Base-by-base conservation (phyloP, 2,888 invertebrate genomes). In the Drosophila ochracea region DNA sequence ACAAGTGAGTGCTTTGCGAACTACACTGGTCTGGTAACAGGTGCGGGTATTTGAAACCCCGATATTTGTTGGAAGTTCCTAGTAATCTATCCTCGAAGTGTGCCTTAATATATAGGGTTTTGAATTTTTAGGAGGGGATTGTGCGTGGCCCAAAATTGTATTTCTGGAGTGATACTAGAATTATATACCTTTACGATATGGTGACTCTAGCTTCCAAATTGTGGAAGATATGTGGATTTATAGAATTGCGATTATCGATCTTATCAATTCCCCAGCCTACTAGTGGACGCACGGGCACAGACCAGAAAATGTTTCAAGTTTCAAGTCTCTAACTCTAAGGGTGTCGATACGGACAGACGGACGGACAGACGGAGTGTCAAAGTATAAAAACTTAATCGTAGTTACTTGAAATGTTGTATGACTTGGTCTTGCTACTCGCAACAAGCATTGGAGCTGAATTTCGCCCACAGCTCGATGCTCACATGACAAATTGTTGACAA, bases 401-500 rank as follows among this genome's bases (percentile, higher is more conserved):
- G 25, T 25, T 16, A 16, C 21, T 25, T 47, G 7, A 25, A 47
- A 25, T 7, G 2, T 21, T 4, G 21, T 0, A 0, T 31, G 9
- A 21, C 21, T 47, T 47, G 21, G 21, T 50, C 28, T 30, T 30
- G 28, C 28, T 3, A 19, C 16, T 28, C 2, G n/a, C 41, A 35
- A 47, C 47, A 41, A 35, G 4, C 30, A 39, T 28, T 53, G 47
- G 16, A 35, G 53, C 35, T 53, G 68, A 49, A 49, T 35, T 41
- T 37, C 59, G 72, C 54, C 30, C 63, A 57, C 64, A 49, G 25
- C 52, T 47, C 71, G 63, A n/a, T 66, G 71, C 55, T 60, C 65
- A 66, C 61, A 70, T 75, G 78, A 84, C 89, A 90, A 89, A 89
- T 86, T 86, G 89, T 83, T 90, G 91, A 89, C 89, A 89, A 77